A percentile compares a stretch with the other conserved stretches of the same genome.
These are phyloP conservation scores for Halcyon chelicuti DNA, from an alignment of 2,797 vertebrate species.

Conservation along the genomic window DNA sequence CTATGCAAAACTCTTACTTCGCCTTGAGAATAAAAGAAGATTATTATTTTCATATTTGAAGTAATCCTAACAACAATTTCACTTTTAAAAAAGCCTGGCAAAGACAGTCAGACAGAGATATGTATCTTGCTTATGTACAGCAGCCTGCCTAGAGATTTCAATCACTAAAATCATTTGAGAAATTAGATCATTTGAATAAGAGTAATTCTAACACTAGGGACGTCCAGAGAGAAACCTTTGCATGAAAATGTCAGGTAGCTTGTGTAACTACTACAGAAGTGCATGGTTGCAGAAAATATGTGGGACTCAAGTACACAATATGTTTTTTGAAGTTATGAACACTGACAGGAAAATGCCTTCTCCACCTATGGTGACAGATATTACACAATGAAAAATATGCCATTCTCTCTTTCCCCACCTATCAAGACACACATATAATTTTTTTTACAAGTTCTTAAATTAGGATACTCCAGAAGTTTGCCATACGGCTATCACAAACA, in stretches of 20 bases:
- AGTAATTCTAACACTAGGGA: neutral
- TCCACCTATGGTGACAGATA: neutral
- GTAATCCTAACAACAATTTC: neutral
- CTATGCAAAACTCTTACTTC: neutral
- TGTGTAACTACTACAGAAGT: neutral
- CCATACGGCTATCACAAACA: neutral
- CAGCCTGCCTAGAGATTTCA: neutral
- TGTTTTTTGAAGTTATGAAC: neutral
- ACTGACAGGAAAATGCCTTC: neutral
- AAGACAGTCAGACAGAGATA: neutral
- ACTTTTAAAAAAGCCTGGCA: neutral
- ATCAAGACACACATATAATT: neutral
- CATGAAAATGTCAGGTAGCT: neutral
- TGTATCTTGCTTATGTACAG: neutral
- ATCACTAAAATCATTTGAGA: neutral
- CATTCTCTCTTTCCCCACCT: neutral
- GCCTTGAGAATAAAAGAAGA: neutral
- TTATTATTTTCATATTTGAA: neutral
- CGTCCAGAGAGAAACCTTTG: neutral
- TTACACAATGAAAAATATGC: neutral
- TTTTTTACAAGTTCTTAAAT: neutral
- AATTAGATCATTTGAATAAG: neutral
- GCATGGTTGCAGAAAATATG: neutral
- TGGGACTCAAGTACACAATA: fast-evolving
- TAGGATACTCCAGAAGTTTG: neutral